Base-by-base conservation (phyloP, 2,797 vertebrate species). In the Pterois miles region DNA sequence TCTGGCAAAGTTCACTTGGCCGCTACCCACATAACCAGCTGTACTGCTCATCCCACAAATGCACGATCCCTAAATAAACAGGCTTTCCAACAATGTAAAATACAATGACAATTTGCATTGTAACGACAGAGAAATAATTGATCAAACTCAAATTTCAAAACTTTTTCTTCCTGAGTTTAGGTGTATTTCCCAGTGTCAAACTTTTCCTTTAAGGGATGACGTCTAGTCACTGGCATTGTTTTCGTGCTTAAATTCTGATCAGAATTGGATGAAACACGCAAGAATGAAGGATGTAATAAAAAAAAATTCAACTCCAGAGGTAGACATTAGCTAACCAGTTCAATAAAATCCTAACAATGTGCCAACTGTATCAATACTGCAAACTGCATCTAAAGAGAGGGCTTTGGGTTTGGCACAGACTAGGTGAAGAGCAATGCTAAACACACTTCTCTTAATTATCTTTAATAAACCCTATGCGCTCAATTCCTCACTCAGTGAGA, bases 401-500 rank as follows among this genome's bases (percentile, higher is more conserved):
- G 29, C 70, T 72, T 73, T 82, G 8, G 78, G 11, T 68, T 87
- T 76, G 84, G 71, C 72, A 66, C 27, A 48, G 46, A 64, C 27
- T 1, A 33, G 14, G 25, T 58, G 10, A 58, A 80, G 46, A 58
- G 52, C 52, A 63, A 67, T 8, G n/a, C 31, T 72, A 31, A 38
- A 79, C 57, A 64, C 8, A 65, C 68, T 65, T 72, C 33, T 74
- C 76, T 76, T 79, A 88, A 86, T 82, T 8, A 57, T 76, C 64
- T 73, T 78, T 75, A 86, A 84, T 81, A 86, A 78, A 82, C 31
- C 64, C 40, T 22, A 29, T 84, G 58, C 1, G 20, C 73, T 71
- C 52, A 64, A 65, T 90, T 85, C 58, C 56, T 84, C 75, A 86
- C 78, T 89, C 65, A 67, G 56, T 20, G 29, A 58, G 84, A 84